Base-by-base conservation (phyloP, 2,888 invertebrate genomes). In the Diachrysia chrysitis region DNA sequence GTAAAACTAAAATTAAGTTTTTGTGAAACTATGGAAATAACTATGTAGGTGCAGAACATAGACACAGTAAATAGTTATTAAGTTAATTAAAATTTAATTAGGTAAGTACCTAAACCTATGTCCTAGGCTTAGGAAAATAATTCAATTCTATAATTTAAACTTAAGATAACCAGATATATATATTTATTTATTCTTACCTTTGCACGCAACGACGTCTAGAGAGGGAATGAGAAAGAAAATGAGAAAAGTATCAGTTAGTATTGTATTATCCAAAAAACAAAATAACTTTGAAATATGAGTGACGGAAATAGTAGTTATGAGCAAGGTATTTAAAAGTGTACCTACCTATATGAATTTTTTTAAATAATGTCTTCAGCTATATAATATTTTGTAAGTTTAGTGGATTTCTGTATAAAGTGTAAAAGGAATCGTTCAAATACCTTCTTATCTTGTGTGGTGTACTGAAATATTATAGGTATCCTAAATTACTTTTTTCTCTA, bases 151-250 rank as follows among this genome's bases (percentile, higher is more conserved):
- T 23, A 19, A 35, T n/a, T 35, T 35, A 53, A 25, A 58, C 46
- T 16, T 14, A 6, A 4, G 14, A 54, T 19, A 2, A 16, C 7
- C 3, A 37, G 2, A 37, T 14, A n/a, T 32, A 32, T 55, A 56
- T 54, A 69, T 58, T 60, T 59, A 66, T 61, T 64, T 61, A 63
- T 16, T 66, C 85, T 84, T 81, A 84, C 84, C 84, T 85, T 74
- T 62, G 66, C 67, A 72, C 74, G 74, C 73, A 72, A 79, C 84
- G 78, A 78, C 73, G 70, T 73, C 66, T 59, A 69, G 73, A 64
- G 75, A 74, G 66, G 63, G 70, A 73, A 69, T 71, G 70, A 56
- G 66, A 70, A 62, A 63, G 69, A 71, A 61, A 62, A 51, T 66
- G 23, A 54, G 54, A 60, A 63, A 61, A 56, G 71, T 69, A 57